Percentiles rank a stretch among this genome's conserved stretches.
These are phyloP conservation scores for Gonioctena quinquepunctata DNA, from an alignment of 1,140 invertebrate species.

Conservation along the genomic window DNA sequence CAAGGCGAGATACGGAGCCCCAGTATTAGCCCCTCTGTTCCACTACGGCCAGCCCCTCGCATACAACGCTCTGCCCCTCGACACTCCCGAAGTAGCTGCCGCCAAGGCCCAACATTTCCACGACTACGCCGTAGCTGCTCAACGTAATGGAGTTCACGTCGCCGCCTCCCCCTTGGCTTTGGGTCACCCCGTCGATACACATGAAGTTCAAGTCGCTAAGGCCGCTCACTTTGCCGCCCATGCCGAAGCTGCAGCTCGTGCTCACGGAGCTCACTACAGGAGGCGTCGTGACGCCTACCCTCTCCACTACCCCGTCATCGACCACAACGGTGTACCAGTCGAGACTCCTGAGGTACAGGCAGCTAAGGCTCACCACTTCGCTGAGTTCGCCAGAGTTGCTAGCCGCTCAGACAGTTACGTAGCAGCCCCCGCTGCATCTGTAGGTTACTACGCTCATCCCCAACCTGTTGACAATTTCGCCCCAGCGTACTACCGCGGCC, in stretches of 20 bases:
- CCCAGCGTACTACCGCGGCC: conserved; percentile 34
- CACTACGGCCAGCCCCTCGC: conserved; percentile 44
- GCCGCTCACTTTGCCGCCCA: conserved; percentile 63
- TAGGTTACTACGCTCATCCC: conserved; percentile 60
- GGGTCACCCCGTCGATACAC: conserved; percentile 52
- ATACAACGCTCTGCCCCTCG: conserved; percentile 61
- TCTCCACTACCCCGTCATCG: conserved; percentile 45
- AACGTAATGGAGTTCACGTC: conserved; percentile 53
- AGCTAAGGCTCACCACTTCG: conserved; percentile 63
- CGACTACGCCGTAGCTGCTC: conserved; percentile 61
- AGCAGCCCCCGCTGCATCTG: conserved; percentile 34
- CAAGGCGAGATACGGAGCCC: conserved; percentile 50
- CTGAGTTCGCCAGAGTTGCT: conserved; percentile 58
- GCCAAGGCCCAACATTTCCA: conserved; percentile 67
- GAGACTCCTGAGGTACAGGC: conserved; percentile 66
- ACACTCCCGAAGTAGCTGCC: conserved; percentile 67
- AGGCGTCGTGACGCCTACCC: conserved; percentile 36
- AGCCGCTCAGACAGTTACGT: conserved; percentile 8
- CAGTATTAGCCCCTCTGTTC: conserved; percentile 17
- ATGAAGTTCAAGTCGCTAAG: conserved; percentile 65
- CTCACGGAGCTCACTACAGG: conserved; percentile 36
- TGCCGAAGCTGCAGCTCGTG: conserved; percentile 55
- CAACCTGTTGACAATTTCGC: conserved; percentile 47
- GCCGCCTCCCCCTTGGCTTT: conserved; percentile 32
- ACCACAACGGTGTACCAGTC: conserved; percentile 46